Conservation (phyloP, 2,888 invertebrate genomes). For the Empis stercorea region DNA sequence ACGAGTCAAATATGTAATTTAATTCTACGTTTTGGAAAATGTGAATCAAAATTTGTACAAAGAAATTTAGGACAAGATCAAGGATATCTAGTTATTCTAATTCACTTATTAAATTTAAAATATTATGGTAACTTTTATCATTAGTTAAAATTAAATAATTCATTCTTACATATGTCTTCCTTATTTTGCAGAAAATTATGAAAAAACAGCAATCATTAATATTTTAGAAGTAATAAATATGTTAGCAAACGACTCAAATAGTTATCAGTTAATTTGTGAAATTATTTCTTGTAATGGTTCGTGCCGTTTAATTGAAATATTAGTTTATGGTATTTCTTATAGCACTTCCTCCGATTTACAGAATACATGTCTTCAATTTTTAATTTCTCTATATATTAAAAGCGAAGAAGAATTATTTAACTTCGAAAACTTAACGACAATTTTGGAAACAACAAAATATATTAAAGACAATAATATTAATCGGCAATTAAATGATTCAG, state of each 20-base stretch:
- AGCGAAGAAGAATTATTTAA: slow-evolving; percentile 3
- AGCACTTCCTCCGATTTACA: slow-evolving; percentile 8
- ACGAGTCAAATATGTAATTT: slow-evolving; percentile 26
- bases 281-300: not conserved
- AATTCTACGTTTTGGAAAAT: slow-evolving; percentile 20
- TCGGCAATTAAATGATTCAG: not conserved
- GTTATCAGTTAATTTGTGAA: slow-evolving; percentile 5
- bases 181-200: slow-evolving; percentile 1
- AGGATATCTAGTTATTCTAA: slow-evolving; percentile 10
- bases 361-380: slow-evolving; percentile 5
- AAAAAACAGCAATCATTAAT: not conserved
- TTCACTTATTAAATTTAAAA: slow-evolving; percentile 9
- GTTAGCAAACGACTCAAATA: slow-evolving; percentile 3
- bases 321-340: not conserved
- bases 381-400: slow-evolving; percentile 8
- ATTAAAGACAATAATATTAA: not conserved
- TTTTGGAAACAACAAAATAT: slow-evolving; percentile 6
- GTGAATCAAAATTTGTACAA: slow-evolving; percentile 22
- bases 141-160: too few relatives aligned
- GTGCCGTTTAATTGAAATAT: not conserved
- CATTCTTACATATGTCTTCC: too few relatives aligned
- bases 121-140: slow-evolving; percentile 7
- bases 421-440: slow-evolving; percentile 4
- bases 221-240: slow-evolving; percentile 5
- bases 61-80: slow-evolving; percentile 26